Evolutionary conservation across 2,888 invertebrate genomes (phyloP).

Genomic region (Halocaridina rubra): DNA sequence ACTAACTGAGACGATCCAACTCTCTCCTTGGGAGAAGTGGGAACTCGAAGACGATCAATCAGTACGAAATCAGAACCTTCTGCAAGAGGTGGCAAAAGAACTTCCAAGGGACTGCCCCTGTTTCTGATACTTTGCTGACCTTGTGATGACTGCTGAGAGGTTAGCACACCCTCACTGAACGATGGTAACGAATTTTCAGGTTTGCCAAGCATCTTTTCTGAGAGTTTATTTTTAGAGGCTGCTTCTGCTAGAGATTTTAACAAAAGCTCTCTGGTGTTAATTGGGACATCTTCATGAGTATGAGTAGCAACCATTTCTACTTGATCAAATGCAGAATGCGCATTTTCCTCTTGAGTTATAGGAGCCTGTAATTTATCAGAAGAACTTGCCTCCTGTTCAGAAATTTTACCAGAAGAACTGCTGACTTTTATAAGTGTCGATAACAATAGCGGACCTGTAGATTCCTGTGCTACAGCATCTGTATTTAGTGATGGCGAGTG

Average conservation of each 20-base stretch:
- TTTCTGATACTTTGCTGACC: neutral
- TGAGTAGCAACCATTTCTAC: no score
- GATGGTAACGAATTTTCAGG: neutral
- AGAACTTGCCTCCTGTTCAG: no score
- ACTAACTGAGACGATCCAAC: constrained; percentile 18
- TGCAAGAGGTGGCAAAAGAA: neutral
- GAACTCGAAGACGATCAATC: constrained; percentile 24
- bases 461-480: no score
- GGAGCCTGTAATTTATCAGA: no score
- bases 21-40: constrained; percentile 35
- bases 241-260: neutral
- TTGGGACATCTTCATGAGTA: neutral
- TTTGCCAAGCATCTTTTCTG: neutral
- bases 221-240: neutral
- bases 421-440: no score
- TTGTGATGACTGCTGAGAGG: neutral
- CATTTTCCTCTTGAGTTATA: no score
- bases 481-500: no score
- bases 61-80: constrained; percentile 34
- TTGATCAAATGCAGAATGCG: no score
- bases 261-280: neutral
- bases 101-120: neutral
- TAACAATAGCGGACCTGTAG: no score
- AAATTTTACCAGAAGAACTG: no score
- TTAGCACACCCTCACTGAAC: neutral